These are phyloP conservation scores for Anser brachyrhynchus DNA, from an alignment of 2,113 vertebrate species.

Conservation along the genomic window DNA sequence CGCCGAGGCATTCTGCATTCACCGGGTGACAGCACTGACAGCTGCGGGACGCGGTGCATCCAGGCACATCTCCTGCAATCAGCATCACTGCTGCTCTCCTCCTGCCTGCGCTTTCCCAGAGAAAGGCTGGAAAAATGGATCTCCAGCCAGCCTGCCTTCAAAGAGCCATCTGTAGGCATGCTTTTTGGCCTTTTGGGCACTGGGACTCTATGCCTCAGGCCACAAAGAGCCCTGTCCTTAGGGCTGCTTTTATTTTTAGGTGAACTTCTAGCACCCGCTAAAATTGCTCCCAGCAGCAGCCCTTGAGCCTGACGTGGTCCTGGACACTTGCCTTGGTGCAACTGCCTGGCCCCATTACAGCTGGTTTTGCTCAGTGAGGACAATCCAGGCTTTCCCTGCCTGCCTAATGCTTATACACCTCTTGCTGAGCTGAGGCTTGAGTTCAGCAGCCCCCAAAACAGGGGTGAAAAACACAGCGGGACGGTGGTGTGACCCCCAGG, in stretches of 20 bases:
- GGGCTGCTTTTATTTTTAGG: background rate
- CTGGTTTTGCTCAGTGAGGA: background rate
- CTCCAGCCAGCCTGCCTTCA: background rate
- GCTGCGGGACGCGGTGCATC: background rate
- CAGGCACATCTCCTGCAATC: background rate
- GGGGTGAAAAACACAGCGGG: no score
- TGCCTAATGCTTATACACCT: no score
- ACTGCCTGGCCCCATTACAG: background rate
- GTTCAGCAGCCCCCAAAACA: no score
- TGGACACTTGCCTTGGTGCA: background rate
- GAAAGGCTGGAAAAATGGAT: background rate
- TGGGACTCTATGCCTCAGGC: no score
- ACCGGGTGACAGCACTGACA: background rate
- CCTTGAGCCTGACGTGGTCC: no score
- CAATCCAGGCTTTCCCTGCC: background rate
- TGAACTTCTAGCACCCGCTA: background rate
- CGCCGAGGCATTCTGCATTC: background rate
- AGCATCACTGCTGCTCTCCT: background rate
- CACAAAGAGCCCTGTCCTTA: rapidly evolving
- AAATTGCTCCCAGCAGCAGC: background rate
- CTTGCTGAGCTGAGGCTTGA: no score
- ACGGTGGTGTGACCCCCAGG: background rate
- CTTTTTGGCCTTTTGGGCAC: background rate
- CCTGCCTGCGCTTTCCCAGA: background rate
- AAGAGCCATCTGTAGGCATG: background rate